Percentiles rank a stretch among this genome's conserved stretches.
Evolutionary conservation across 2,888 invertebrate genomes (phyloP).

Genomic region (Drosophila sordidula): DNA sequence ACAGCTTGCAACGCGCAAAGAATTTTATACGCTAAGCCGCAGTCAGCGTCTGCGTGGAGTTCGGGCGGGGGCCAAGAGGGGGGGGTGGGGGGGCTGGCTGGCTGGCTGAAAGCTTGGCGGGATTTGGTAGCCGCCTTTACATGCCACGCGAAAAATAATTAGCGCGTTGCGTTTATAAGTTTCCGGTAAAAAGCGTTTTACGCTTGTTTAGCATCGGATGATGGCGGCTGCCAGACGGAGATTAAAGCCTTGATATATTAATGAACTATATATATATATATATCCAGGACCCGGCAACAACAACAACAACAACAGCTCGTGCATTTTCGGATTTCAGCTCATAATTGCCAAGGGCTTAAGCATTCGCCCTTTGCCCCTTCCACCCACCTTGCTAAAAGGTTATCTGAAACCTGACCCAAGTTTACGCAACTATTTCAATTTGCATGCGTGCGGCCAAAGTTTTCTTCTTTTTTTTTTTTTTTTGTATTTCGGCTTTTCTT

Average conservation of each 20-base stretch:
- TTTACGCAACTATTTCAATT: conserved; percentile 58
- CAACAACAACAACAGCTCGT: neutral
- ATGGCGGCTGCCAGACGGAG: conserved; percentile 48
- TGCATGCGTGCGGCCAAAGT: conserved; percentile 51
- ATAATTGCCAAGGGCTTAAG: conserved; percentile 39
- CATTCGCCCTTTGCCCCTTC: neutral
- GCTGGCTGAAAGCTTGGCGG: neutral
- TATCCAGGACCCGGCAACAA: neutral
- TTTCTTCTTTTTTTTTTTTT: conserved; percentile 13
- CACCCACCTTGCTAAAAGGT: conserved; percentile 4
- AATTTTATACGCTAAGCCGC: conserved; percentile 35
- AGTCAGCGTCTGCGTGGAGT: neutral
- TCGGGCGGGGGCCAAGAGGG: too few species aligned
- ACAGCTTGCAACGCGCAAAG: conserved; percentile 33
- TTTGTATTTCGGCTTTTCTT: conserved; percentile 9
- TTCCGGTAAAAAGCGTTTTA: conserved; percentile 73
- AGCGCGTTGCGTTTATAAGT: conserved; percentile 76
- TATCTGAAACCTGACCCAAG: conserved; percentile 20
- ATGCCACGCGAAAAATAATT: conserved; percentile 66
- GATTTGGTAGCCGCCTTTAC: conserved; percentile 24
- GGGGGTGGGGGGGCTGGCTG: too few species aligned
- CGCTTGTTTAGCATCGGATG: conserved; percentile 53
- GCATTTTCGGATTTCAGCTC: conserved; percentile 24
- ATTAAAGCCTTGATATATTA: conserved; percentile 68
- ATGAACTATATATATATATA: conserved; percentile 49